Evolutionary conservation across 2,888 invertebrate species (phyloP).

Genomic region (Bedellia somnulentella): DNA sequence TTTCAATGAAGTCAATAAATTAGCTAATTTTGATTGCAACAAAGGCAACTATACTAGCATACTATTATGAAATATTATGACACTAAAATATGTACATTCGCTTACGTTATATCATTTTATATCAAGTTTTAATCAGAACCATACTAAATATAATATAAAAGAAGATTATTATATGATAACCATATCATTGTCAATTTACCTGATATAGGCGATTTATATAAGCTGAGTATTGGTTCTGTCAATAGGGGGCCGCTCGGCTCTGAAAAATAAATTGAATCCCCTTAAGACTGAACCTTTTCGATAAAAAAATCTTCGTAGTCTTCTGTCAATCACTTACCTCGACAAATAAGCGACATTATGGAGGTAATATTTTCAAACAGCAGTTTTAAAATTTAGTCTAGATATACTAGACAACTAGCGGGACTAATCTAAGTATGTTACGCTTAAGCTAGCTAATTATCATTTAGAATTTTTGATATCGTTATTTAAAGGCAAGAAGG

Average conservation of each 20-base stretch:
- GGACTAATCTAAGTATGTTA: conserved; percentile 27
- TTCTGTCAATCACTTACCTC: conserved; percentile 31
- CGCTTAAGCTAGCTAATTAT: conserved; percentile 28
- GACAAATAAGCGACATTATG: conserved; percentile 49
- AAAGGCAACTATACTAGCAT: no score
- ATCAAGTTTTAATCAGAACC: no score
- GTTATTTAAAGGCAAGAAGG: conserved; percentile 42
- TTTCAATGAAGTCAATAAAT: no score
- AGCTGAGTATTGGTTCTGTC: conserved; percentile 51
- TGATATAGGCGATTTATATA: conserved; percentile 55
- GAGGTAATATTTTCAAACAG: conserved; percentile 19
- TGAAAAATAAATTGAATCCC: conserved; percentile 43
- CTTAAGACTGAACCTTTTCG: no score
- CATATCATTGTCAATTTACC: no score
- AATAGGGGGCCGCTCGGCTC: conserved; percentile 43
- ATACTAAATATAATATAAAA: no score
- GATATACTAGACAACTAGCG: conserved; percentile 30
- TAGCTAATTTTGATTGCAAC: no score
- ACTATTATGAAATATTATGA: no score
- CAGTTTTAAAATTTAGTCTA: conserved; percentile 15
- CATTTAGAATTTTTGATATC: conserved; percentile 9
- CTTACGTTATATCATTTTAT: no score
- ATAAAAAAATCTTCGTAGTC: no score
- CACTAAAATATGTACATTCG: no score
- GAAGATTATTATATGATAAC: no score